These are phyloP conservation scores for Coturnix japonica DNA, from an alignment of 2,113 vertebrate species.

Conservation along the genomic window DNA sequence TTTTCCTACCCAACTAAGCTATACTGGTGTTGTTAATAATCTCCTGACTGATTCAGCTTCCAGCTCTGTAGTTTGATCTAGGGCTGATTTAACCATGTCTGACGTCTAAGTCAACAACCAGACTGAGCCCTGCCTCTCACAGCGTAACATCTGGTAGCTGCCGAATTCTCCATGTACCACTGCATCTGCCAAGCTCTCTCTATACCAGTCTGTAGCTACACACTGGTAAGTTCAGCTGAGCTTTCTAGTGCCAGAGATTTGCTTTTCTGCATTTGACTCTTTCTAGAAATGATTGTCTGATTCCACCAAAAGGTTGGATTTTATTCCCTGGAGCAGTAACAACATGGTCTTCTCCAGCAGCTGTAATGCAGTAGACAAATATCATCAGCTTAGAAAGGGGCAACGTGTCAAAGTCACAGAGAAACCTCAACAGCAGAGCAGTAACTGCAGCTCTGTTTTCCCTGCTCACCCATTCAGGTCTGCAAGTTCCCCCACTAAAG, in stretches of 20 bases:
- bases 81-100: not conserved
- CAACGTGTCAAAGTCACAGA: not conserved
- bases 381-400: not conserved
- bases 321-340: not conserved
- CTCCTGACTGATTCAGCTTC: not conserved
- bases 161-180: not conserved
- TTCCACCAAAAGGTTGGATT: rapidly evolving
- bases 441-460: not conserved
- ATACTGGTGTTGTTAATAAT: not conserved
- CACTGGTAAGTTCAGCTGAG: not conserved
- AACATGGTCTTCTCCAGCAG: not conserved
- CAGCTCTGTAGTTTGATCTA: not conserved
- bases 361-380: not conserved
- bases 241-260: not conserved
- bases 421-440: not conserved
- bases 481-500: not conserved
- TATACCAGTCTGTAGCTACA: not conserved
- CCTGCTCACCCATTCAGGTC: not conserved
- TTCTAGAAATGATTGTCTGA: not conserved
- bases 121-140: not conserved
- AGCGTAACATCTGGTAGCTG: not conserved
- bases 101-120: not conserved
- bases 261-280: not conserved
- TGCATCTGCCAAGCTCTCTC: not conserved
- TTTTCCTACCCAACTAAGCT: not conserved